phyloP scores from a whole-genome alignment of 1,140 invertebrate species.

The Papilio polytes region DNA sequence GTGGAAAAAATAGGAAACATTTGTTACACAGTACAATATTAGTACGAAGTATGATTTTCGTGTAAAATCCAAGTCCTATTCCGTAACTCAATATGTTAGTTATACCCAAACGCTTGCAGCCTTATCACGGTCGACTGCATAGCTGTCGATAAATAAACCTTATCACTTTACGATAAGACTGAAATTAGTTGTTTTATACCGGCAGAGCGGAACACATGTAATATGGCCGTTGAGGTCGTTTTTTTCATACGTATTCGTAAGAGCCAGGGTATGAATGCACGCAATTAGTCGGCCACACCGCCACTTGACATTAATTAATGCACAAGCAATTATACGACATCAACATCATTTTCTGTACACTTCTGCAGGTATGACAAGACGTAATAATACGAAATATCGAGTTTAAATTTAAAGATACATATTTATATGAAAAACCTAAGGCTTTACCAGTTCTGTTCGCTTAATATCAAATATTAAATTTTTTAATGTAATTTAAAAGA shows the following conservation, averaged over 20 bases:
- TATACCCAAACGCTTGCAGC: neutral
- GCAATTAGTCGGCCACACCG: constrained; percentile 27
- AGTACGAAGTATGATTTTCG: neutral
- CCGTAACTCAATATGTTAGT: neutral
- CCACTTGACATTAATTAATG: constrained; percentile 30
- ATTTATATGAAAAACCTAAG: too few species aligned
- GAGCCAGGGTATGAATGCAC: constrained; percentile 9
- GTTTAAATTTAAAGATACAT: too few species aligned
- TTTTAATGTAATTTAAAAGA: too few species aligned
- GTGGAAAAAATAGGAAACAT: too few species aligned
- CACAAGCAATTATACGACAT: constrained; percentile 17
- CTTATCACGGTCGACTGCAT: constrained; percentile 7
- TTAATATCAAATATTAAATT: too few species aligned
- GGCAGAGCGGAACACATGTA: constrained; percentile 8
- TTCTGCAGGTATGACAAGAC: neutral
- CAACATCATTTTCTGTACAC: neutral
- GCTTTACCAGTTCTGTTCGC: too few species aligned
- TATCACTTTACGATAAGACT: constrained; percentile 8
- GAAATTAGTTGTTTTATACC: constrained; percentile 19
- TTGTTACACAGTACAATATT: too few species aligned
- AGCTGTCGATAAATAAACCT: neutral
- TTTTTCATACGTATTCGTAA: constrained; percentile 27
- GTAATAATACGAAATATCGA: neutral
- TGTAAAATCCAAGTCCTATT: neutral
- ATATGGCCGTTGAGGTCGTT: constrained; percentile 9